Conservation (phyloP, 2,113 vertebrate species). For the Fregetta grallaria region DNA sequence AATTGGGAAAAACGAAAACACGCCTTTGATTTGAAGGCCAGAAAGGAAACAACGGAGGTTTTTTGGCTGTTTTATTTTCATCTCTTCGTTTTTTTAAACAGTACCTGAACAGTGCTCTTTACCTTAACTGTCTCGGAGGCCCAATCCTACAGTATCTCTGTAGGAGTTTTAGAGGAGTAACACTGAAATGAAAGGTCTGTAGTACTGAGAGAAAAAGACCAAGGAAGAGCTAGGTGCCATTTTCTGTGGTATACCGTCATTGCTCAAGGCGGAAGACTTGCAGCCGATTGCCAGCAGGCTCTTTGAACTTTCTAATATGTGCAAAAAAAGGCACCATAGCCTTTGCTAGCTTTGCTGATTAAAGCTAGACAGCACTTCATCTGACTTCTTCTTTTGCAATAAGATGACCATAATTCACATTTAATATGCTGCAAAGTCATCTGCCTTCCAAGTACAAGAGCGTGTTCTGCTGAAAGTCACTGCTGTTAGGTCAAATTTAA, state of each 20-base stretch:
- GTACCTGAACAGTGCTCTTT: neutral
- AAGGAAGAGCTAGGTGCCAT: neutral
- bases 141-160: neutral
- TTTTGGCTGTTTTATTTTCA: no score
- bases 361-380: neutral
- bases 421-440: slow-evolving; percentile 44
- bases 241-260: neutral
- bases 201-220: neutral
- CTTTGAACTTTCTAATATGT: neutral
- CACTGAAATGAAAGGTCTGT: neutral
- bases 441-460: slow-evolving; percentile 7
- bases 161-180: neutral
- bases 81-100: neutral
- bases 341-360: neutral
- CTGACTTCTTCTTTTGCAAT: neutral
- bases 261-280: neutral
- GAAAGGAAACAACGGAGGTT: neutral
- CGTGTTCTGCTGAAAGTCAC: neutral
- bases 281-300: neutral
- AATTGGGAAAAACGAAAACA: neutral
- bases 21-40: neutral
- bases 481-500: slow-evolving; percentile 16
- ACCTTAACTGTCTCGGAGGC: neutral
- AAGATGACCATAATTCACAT: slow-evolving; percentile 36
- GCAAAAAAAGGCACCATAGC: neutral